Evolutionary conservation across 1,140 invertebrate genomes (phyloP), one percentile per base, ranked within the genome.

Genomic region (Drosophila sp.): DNA sequence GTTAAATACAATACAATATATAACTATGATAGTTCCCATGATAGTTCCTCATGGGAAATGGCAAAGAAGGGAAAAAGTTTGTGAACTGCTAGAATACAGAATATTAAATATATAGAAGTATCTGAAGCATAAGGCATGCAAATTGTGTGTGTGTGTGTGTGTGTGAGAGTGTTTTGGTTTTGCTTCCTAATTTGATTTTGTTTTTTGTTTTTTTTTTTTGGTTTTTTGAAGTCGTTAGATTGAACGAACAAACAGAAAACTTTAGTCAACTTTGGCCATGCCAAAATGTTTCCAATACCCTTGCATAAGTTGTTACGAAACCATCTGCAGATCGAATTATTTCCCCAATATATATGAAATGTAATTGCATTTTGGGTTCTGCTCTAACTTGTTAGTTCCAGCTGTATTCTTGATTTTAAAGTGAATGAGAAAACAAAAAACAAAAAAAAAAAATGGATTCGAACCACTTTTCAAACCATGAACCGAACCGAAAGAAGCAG

Each of bases 1-100:
- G 44, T 50, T 50, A 50, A 50, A 27, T 50, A 27, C 44, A 50
- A 50, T 47, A 7, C 6, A 25, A 47, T 50, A 50, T 50, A 27
- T 50, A 50, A 50, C 25, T 27, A 50, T 50, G 44, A 50, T 27
- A 50, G 44, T 50, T 50, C 10, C 35, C 35, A 10, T 0, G 44
- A 50, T 50, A 50, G 17, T 17, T 50, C 44, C 35, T 50, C 44
- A 50, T 50, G 44, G 25, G 23, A 50, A 50, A 50, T 50, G 44
- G 44, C 44, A 50, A 50, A 50, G 25, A 27, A 50, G 44, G 27
- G 44, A 50, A 27, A 47, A 50, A 50, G 44, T 50, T 47, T 6
- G 7, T 50, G 44, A 50, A 50, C 44, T 50, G 5, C 7, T 50
- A 8, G 23, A 50, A 47, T 47, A 47, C 44, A 47, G 44, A 38